A percentile compares a stretch with the other conserved stretches of the same genome.
Evolutionary conservation across 2,888 invertebrate genomes (phyloP).

Genomic region (Stenoptilia bipunctidactyla): DNA sequence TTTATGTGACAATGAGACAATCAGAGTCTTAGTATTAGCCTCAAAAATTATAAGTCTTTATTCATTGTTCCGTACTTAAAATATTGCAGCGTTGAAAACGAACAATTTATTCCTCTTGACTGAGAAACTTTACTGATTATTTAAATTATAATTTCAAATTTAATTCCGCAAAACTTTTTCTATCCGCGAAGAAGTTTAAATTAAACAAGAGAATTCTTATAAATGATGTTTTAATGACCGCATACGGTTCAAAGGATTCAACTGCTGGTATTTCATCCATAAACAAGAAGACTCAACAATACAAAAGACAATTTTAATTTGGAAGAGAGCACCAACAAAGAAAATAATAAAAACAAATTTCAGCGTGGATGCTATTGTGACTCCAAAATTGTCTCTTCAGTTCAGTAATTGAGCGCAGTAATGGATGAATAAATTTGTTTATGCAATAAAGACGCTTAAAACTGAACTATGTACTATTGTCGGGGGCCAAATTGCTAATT

Average conservation of each 20-base stretch:
- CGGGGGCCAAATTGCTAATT: slow-evolving; percentile 64
- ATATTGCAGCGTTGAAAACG: no score
- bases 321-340: slow-evolving; percentile 24
- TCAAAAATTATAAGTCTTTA: no score
- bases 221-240: no score
- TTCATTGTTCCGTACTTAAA: no score
- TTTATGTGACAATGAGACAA: no score
- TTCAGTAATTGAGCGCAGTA: slow-evolving; percentile 48
- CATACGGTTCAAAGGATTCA: background rate
- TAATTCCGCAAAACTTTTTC: no score
- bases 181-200: no score
- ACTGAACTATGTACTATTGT: slow-evolving; percentile 63
- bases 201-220: no score
- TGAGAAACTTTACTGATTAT: no score
- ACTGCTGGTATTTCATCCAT: background rate
- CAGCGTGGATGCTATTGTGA: slow-evolving; percentile 19
- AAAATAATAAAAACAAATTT: slow-evolving; percentile 35
- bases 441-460: slow-evolving; percentile 57
- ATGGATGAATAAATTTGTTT: slow-evolving; percentile 60
- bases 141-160: no score
- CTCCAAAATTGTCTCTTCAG: slow-evolving; percentile 25
- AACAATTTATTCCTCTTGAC: no score
- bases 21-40: no score
- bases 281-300: slow-evolving; percentile 15
- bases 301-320: slow-evolving; percentile 16